A percentile compares a stretch with the other conserved stretches of the same genome.
Conservation (phyloP, 2,113 vertebrate genomes). For the Taxidea taxus region DNA sequence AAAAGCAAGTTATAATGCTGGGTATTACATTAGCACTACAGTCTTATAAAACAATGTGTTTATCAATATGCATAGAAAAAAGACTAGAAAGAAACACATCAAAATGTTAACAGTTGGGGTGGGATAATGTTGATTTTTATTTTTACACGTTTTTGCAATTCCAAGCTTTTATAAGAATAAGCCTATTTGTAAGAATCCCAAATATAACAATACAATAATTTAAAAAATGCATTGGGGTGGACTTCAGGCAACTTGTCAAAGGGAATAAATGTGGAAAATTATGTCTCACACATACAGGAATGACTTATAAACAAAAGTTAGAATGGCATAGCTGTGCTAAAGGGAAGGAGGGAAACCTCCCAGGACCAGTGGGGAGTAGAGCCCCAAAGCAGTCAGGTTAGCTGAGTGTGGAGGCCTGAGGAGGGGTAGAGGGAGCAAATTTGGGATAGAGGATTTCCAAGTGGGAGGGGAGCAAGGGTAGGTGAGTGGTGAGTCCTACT, state of each 20-base stretch:
- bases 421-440: background rate
- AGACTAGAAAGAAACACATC: background rate
- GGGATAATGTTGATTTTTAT: background rate
- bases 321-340: background rate
- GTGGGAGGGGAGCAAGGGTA: background rate
- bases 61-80: background rate
- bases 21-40: background rate
- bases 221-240: background rate
- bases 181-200: background rate
- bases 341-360: background rate
- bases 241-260: background rate
- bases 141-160: conserved; percentile 4
- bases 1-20: background rate
- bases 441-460: background rate
- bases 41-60: background rate
- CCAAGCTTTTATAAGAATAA: background rate
- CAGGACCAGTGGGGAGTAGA: too few species aligned
- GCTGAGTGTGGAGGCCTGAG: background rate
- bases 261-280: background rate
- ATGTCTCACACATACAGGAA: background rate
- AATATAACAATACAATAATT: background rate
- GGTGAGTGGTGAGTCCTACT: background rate
- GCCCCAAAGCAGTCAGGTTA: background rate
- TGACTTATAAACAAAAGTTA: background rate
- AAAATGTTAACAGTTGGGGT: background rate